phyloP scores from a whole-genome alignment of 2,113 vertebrate species.

The Stegastes partitus region DNA sequence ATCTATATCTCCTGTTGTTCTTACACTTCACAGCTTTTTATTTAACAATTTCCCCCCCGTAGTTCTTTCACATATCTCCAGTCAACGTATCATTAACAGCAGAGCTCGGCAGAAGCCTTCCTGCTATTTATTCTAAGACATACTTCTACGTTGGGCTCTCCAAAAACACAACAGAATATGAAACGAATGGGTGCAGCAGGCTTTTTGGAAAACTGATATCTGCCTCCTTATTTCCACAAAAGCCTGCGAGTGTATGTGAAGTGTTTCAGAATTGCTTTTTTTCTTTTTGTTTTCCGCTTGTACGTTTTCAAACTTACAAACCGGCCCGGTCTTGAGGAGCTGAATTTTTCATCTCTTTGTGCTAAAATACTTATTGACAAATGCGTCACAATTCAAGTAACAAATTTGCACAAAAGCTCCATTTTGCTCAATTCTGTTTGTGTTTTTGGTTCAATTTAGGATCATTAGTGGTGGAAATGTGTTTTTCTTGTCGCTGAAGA shows the following conservation, averaged over 20 bases:
- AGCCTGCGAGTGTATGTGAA: neutral
- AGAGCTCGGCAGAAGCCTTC: neutral
- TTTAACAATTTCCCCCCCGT: neutral
- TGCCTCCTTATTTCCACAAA: neutral
- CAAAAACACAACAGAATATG: neutral
- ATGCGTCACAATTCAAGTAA: no score
- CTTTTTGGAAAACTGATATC: slow-evolving; percentile 5
- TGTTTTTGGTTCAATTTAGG: neutral
- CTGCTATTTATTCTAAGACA: neutral
- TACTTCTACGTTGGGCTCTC: neutral
- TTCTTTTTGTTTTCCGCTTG: neutral
- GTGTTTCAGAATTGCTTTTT: neutral
- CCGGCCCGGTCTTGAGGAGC: no score
- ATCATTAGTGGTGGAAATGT: neutral
- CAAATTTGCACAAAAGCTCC: neutral
- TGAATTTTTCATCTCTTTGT: no score
- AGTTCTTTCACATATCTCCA: neutral
- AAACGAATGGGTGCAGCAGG: neutral
- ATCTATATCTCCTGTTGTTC: neutral
- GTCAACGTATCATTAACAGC: neutral
- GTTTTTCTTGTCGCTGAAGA: slow-evolving; percentile 50
- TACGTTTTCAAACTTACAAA: no score
- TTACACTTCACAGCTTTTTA: neutral
- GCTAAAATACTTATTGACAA: no score
- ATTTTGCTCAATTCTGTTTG: no score